Conservation (phyloP, 64 coral and sea anemone genomes). For the Porites lutea region DNA sequence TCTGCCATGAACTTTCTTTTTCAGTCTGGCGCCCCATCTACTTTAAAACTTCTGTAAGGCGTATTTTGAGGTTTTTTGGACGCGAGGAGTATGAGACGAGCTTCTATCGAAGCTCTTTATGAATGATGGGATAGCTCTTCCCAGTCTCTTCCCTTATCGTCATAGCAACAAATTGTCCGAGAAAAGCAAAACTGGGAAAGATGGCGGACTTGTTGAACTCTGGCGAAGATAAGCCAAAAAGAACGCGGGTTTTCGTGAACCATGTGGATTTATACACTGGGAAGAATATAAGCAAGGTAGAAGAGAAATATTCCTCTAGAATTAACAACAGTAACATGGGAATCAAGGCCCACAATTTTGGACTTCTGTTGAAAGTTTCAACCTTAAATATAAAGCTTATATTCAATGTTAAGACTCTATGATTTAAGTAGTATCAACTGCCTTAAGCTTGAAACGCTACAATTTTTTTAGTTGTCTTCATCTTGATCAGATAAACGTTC, state of each 20-base stretch:
- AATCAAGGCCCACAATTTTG: too few relatives aligned
- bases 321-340: too few relatives aligned
- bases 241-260: slow-evolving; percentile 87
- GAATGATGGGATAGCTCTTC: slow-evolving; percentile 18
- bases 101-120: background rate
- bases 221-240: slow-evolving; percentile 68
- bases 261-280: slow-evolving; percentile 94
- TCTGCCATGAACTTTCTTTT: background rate
- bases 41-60: too few relatives aligned
- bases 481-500: too few relatives aligned
- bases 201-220: slow-evolving; percentile 83
- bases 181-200: slow-evolving; percentile 68
- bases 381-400: too few relatives aligned
- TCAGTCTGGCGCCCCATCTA: background rate
- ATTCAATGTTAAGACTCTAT: too few relatives aligned
- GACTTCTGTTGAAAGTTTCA: too few relatives aligned
- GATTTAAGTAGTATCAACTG: too few relatives aligned
- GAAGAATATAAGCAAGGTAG: slow-evolving; percentile 98
- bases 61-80: too few relatives aligned
- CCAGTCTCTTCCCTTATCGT: background rate
- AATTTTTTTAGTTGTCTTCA: too few relatives aligned
- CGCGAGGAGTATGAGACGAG: background rate
- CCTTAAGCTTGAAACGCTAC: too few relatives aligned
- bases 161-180: slow-evolving; percentile 35
- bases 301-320: background rate